Base-by-base conservation (phyloP, 2,113 vertebrate species). In the Cygnus buccinator region DNA sequence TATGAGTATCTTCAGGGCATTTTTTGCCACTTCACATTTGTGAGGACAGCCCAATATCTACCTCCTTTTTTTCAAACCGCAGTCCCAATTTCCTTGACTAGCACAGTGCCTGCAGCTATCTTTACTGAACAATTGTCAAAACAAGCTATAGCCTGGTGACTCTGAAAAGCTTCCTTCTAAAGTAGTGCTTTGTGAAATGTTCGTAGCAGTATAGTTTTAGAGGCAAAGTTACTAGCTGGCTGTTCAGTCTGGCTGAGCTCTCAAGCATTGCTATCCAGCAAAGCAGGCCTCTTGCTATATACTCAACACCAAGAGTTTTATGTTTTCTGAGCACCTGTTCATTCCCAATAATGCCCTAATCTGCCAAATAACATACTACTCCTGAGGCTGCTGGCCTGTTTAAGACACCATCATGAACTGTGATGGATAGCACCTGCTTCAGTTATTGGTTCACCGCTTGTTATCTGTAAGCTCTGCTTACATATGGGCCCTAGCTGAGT, bases 111-210 rank as follows among this genome's bases (percentile, higher is more conserved):
- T 74, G 58, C 28, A 95, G 88, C 59, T 76, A 59, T 50, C 29
- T 89, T 83, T 80, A 63, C 76, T 63, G 52, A 84, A 70, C 10
- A 74, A 71, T 8, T 93, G 50, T 89, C 74, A 95, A 89, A 93
- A 89, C 48, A 90, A 76, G 57, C 59, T 96, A 70, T 54, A 72
- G 76, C 79, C 67, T 76, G 39, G 46, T 43, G 46, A 68, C 14
- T 85, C n/a, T 61, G 46, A 78, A 95, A 84, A 93, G 44, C 26
- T 28, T 37, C 16, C 10, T 50, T 93, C 61, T 68, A 59, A 74
- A 78, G 33, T 19, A 86, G 22, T 35, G 48, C 68, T 96, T 89
- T 85, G 43, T 87, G 22, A 72, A 96, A 75, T 3, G 33, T 50
- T 76, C 57, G 13, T 14, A 89, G 62, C 31, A 84, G 55, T 41